Base-by-base conservation (phyloP, 2,113 vertebrate genomes). In the Setophaga petechia region DNA sequence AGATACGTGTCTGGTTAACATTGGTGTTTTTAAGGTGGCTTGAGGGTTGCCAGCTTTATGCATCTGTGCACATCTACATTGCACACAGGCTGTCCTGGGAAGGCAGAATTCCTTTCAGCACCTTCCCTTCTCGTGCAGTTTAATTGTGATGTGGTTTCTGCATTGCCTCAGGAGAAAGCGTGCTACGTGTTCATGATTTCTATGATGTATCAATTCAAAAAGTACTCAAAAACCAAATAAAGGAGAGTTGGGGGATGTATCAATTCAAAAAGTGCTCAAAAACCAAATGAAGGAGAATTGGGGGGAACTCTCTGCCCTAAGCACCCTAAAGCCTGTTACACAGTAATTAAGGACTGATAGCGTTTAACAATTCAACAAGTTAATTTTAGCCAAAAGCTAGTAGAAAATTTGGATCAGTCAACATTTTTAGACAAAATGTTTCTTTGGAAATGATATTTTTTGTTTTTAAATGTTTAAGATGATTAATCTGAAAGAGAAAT, bases 381-480 rank as follows among this genome's bases (percentile, higher is more conserved):
- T 87, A 75, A 69, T 85, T 95, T 95, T 93, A 82, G 95, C 93
- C 93, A 95, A 95, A 90, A 94, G 92, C 65, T 43, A 89, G 73
- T 82, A 66, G 89, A 84, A 87, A 91, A 95, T 89, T 89, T 96
- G 95, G 93, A 95, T 94, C 65, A 8, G 80, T 84, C 86, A 87
- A 92, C 66, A 58, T 84, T 95, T 96, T 94, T 93, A 92, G 87
- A 76, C 84, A 95, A 96, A 97, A 95, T 93, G 84, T 95, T 96
- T 95, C 66, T 79, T 73, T 97, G 94, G 95, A 95, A 95, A 79
- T 91, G 49, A 61, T 88, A 65, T 82, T 94, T 95, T 93, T 96
- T 95, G 95, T 87, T 94, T 93, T 93, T 96, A 89, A 77, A 95
- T 94, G 71, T 94, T 94, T 92, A 96, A 94, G 84, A 92, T 95